Conservation (phyloP, 2,888 invertebrate species). For the Neelides folsomi region DNA sequence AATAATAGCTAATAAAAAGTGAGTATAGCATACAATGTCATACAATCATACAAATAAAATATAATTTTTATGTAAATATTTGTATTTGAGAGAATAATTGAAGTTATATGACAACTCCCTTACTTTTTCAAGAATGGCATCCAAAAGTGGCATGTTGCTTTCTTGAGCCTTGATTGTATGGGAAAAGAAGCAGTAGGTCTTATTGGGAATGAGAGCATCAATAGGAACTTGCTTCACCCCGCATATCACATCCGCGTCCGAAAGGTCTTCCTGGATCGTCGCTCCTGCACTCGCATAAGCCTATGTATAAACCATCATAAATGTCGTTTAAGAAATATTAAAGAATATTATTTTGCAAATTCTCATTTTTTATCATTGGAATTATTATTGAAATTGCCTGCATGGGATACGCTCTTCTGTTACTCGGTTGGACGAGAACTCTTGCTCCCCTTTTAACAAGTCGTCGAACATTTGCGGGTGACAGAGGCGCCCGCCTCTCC, state of each 20-base stretch:
- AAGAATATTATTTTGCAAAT: no score
- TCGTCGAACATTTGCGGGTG: conserved; percentile 78
- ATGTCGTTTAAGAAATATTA: no score
- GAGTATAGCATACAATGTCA: no score
- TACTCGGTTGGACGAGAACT: conserved; percentile 96
- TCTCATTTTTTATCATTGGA: not conserved
- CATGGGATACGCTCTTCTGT: conserved; percentile 93
- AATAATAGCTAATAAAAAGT: conserved; percentile 2
- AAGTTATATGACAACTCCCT: not conserved
- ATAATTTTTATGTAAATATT: no score
- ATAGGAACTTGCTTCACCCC: conserved; percentile 94
- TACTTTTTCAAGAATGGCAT: conserved; percentile 83
- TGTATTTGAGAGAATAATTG: not conserved
- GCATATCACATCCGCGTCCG: conserved; percentile 88
- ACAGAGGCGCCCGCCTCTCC: conserved; percentile 88
- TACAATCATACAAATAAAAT: no score
- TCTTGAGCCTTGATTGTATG: conserved; percentile 99
- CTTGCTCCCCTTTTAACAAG: conserved; percentile 76
- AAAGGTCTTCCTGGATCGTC: conserved; percentile 85
- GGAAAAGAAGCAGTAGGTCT: conserved; percentile 97
- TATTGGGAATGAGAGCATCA: conserved; percentile 81
- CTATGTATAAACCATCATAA: no score
- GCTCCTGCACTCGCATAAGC: conserved; percentile 87
- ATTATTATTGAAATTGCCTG: no score
- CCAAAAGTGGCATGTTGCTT: conserved; percentile 91